Conservation (phyloP, 2,888 invertebrate species). For the Hypercompe scribonia region DNA sequence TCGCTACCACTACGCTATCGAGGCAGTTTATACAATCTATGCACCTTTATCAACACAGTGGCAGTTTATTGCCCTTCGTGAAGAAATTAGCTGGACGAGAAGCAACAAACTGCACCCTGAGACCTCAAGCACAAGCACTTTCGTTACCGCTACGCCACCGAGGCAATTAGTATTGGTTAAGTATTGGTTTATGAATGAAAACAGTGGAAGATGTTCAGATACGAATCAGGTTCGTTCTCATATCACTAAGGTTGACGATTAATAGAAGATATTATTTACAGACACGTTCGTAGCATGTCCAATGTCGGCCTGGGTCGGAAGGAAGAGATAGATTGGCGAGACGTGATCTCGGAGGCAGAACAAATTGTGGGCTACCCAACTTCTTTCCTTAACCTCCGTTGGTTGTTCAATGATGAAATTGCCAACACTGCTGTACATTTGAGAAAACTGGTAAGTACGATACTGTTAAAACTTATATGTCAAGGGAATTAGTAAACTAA, state of each 20-base stretch:
- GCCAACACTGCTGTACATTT: slow-evolving; percentile 85
- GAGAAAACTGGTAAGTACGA: slow-evolving; percentile 72
- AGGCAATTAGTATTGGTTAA: too few species aligned
- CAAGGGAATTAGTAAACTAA: too few species aligned
- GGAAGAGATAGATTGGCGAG: slow-evolving; percentile 76
- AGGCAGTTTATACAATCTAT: too few species aligned
- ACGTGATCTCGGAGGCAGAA: slow-evolving; percentile 79
- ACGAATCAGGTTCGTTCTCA: neutral
- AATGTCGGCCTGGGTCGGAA: slow-evolving; percentile 52
- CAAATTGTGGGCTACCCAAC: slow-evolving; percentile 85
- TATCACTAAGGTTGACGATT: neutral
- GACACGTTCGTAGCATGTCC: slow-evolving; percentile 17
- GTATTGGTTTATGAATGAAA: neutral
- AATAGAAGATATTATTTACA: neutral
- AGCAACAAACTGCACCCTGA: too few species aligned
- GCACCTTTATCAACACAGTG: too few species aligned
- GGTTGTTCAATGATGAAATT: slow-evolving; percentile 88
- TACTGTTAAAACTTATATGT: neutral
- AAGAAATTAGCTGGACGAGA: too few species aligned
- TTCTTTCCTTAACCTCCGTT: slow-evolving; percentile 85
- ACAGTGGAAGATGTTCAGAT: neutral
- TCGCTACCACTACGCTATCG: too few species aligned
- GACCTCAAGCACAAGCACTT: too few species aligned
- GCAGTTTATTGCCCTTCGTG: too few species aligned
- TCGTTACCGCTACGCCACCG: too few species aligned